A percentile compares a stretch with the other conserved stretches of the same genome.
phyloP scores from a whole-genome alignment of 2,797 vertebrate species.

The Hirundo rustica region DNA sequence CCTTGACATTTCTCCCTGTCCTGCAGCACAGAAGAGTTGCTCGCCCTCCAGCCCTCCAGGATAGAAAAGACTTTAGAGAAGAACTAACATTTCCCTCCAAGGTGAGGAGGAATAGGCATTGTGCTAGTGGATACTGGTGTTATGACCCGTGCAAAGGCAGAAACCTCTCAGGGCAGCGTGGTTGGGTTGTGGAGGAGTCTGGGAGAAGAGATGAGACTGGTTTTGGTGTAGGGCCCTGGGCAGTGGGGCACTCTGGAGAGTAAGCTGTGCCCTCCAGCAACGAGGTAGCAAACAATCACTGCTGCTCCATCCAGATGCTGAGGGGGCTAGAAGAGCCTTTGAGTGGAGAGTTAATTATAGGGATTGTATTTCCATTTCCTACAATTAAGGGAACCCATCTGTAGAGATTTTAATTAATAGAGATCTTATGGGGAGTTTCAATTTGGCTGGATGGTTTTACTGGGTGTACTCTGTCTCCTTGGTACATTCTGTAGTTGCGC shows the following conservation, averaged over 20 bases:
- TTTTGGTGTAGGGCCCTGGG: not conserved
- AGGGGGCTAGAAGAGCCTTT: not conserved
- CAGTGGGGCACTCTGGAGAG: not conserved
- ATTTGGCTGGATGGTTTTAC: slow-evolving; percentile 49
- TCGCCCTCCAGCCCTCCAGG: not conserved
- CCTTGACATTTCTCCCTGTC: not conserved
- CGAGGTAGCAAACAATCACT: not conserved
- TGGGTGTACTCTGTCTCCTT: not conserved
- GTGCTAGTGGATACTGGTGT: fast-evolving
- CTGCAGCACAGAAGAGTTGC: not conserved
- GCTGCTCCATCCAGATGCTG: not conserved
- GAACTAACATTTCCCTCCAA: not conserved
- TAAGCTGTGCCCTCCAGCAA: not conserved
- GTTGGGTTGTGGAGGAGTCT: not conserved
- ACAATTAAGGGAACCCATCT: slow-evolving; percentile 49
- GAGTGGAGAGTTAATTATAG: slow-evolving; percentile 49
- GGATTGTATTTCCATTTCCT: slow-evolving; percentile 27
- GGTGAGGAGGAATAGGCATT: fast-evolving
- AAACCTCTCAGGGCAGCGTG: fast-evolving
- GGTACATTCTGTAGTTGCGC: not conserved
- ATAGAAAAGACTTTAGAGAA: not conserved
- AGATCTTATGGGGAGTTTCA: slow-evolving; percentile 27
- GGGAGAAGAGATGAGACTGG: not conserved
- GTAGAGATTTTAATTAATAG: slow-evolving; percentile 59
- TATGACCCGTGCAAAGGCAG: not conserved